Conservation (phyloP, 1,140 invertebrate genomes). For the Drosophila jambulina region DNA sequence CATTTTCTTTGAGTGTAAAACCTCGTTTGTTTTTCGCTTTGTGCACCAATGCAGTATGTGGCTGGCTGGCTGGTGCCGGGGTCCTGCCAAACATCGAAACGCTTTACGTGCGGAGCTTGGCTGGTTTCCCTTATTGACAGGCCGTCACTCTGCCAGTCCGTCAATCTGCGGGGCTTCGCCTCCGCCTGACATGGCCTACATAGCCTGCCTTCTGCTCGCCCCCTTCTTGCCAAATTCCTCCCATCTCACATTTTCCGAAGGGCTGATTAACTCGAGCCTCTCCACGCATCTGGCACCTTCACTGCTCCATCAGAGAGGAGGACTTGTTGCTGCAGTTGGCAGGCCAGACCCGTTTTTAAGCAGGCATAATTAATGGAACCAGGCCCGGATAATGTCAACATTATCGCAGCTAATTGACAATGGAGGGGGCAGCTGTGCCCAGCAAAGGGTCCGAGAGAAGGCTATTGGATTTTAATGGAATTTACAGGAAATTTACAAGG, state of each 20-base stretch:
- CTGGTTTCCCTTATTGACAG: slow-evolving; percentile 44
- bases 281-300: neutral
- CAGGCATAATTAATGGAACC: slow-evolving; percentile 48
- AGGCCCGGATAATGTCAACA: slow-evolving; percentile 46
- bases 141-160: slow-evolving; percentile 46
- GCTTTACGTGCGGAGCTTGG: slow-evolving; percentile 37
- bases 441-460: slow-evolving; percentile 1
- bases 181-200: slow-evolving; percentile 24
- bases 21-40: neutral
- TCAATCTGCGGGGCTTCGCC: slow-evolving; percentile 35
- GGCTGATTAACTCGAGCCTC: slow-evolving; percentile 25
- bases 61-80: neutral
- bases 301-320: slow-evolving; percentile 2
- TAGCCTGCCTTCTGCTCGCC: neutral
- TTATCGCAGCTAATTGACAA: slow-evolving; percentile 54
- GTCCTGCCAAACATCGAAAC: slow-evolving; percentile 52
- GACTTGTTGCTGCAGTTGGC: slow-evolving; percentile 53
- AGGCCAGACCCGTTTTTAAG: slow-evolving; percentile 19
- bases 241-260: neutral
- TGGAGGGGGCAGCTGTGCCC: slow-evolving; percentile 2
- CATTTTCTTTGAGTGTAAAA: neutral
- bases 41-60: slow-evolving; percentile 2
- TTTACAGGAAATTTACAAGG: slow-evolving; percentile 3
- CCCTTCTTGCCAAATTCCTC: neutral
- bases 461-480: slow-evolving; percentile 11